These are phyloP conservation scores for Troides oblongomaculatus DNA, from an alignment of 2,888 invertebrate species.

Conservation along the genomic window DNA sequence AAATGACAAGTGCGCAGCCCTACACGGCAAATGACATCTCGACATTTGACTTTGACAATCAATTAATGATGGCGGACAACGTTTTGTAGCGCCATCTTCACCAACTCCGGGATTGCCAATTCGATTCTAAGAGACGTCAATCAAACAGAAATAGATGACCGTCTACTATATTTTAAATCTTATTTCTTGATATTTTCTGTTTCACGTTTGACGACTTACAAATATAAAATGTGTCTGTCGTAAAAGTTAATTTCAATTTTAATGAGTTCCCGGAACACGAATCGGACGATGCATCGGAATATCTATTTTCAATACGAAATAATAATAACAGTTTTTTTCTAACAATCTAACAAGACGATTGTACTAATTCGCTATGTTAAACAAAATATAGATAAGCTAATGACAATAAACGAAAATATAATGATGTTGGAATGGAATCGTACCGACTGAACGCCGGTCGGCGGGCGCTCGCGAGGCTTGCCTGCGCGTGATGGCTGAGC, in stretches of 20 bases:
- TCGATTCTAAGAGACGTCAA: slow-evolving; percentile 36
- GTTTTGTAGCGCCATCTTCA: slow-evolving; percentile 42
- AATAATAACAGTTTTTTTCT: too few relatives aligned
- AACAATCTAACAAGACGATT: too few relatives aligned
- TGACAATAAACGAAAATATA: slow-evolving; percentile 19
- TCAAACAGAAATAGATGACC: slow-evolving; percentile 38
- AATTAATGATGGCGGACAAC: slow-evolving; percentile 50
- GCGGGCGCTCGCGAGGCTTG: slow-evolving; percentile 32
- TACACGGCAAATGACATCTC: slow-evolving; percentile 29
- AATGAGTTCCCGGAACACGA: background rate
- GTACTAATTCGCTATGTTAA: too few relatives aligned
- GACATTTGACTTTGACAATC: slow-evolving; percentile 49
- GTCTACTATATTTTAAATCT: background rate
- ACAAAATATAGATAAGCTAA: background rate
- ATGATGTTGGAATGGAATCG: slow-evolving; percentile 11
- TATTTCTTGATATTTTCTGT: background rate
- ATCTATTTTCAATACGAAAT: too few relatives aligned
- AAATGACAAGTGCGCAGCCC: slow-evolving; percentile 11
- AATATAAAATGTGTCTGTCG: slow-evolving; percentile 2
- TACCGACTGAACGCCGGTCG: slow-evolving; percentile 13
- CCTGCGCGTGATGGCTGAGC: slow-evolving; percentile 64
- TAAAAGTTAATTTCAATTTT: background rate
- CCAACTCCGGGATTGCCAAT: slow-evolving; percentile 31
- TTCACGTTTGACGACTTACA: background rate
- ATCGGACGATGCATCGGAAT: too few relatives aligned